Evolutionary conservation across 2,888 invertebrate species (phyloP).

Genomic region (Embidobia sp.): DNA sequence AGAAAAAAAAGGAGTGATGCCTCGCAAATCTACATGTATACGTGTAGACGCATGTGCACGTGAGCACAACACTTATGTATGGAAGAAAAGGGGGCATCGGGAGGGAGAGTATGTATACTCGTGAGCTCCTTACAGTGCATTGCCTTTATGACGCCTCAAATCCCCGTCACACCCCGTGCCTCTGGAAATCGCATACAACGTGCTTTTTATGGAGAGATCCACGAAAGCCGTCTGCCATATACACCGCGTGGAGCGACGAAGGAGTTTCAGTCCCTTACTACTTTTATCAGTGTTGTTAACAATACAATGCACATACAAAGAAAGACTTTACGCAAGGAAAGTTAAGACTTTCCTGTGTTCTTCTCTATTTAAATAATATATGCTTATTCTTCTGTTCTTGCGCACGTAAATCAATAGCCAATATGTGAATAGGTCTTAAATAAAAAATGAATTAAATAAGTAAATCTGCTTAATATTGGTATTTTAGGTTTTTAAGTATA

Average conservation of each 20-base stretch:
- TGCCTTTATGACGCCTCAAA: slow-evolving; percentile 79
- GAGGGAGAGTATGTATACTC: slow-evolving; percentile 68
- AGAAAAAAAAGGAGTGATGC: slow-evolving; percentile 41
- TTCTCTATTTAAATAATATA: too few species aligned
- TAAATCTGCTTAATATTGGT: too few species aligned
- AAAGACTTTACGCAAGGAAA: slow-evolving; percentile 93
- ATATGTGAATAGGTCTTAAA: too few species aligned
- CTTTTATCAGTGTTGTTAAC: slow-evolving; percentile 21
- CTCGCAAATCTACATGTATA: slow-evolving; percentile 37
- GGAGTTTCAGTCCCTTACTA: slow-evolving; percentile 35
- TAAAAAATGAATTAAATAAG: too few species aligned
- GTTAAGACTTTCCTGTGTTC: too few species aligned
- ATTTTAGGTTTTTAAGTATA: too few species aligned
- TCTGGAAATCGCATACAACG: slow-evolving; percentile 76
- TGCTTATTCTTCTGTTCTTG: too few species aligned
- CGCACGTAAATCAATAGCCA: too few species aligned
- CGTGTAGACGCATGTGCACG: slow-evolving; percentile 24
- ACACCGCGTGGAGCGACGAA: slow-evolving; percentile 36
- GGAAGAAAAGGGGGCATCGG: slow-evolving; percentile 36
- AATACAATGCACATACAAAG: slow-evolving; percentile 86
- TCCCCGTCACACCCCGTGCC: slow-evolving; percentile 79
- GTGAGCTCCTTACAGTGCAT: slow-evolving; percentile 82
- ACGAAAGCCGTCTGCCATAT: slow-evolving; percentile 57
- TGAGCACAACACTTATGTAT: slow-evolving; percentile 42
- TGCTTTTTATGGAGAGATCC: slow-evolving; percentile 65